Base-by-base conservation (phyloP, 2,888 invertebrate genomes). In the Macaria liturata region DNA sequence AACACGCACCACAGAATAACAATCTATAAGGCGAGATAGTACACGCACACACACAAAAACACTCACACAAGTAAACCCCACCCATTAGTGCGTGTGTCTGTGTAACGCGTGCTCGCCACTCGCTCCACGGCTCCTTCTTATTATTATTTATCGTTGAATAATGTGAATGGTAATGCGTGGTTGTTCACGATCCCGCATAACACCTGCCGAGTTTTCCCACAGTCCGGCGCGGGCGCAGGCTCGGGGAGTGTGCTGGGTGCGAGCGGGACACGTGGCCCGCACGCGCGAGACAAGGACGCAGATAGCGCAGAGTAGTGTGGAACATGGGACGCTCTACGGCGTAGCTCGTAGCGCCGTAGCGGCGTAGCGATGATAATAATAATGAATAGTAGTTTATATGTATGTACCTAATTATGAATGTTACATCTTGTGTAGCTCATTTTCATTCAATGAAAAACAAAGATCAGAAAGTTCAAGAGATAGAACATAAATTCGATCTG, bases 181-280 rank as follows among this genome's bases (percentile, higher is more conserved):
- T 88, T 89, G 91, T 91, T 91, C 92, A 91, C 92, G 92, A 92
- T 91, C 90, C 86, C 90, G 91, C 92, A 88, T 88, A 91, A 86
- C 93, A 93, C 93, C 93, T 93, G 93, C 93, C 92, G 88, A 88
- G 83, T 91, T 92, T 93, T 93, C 93, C 93, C 93, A 93, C 93
- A 92, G 86, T 92, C 89, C 81, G 75, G 83, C 82, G 78, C 74
- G 75, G 76, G 80, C 83, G 83, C 86, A 84, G 84, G 87, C 84
- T 86, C 87, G 88, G 86, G 88, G 87, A 86, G 88, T 79, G 82
- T 70, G 80, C 83, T 78, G 87, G 74, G 86, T 78, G 84, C 77
- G 83, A 84, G 82, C 71, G 86, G 75, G 88, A 86, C 72, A 85
- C 86, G 86, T 86, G 89, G 78, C 79, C 63, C 78, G 79, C 84